Conservation (phyloP, 2,797 vertebrate species). For the Triplophysa yarkandensis region DNA sequence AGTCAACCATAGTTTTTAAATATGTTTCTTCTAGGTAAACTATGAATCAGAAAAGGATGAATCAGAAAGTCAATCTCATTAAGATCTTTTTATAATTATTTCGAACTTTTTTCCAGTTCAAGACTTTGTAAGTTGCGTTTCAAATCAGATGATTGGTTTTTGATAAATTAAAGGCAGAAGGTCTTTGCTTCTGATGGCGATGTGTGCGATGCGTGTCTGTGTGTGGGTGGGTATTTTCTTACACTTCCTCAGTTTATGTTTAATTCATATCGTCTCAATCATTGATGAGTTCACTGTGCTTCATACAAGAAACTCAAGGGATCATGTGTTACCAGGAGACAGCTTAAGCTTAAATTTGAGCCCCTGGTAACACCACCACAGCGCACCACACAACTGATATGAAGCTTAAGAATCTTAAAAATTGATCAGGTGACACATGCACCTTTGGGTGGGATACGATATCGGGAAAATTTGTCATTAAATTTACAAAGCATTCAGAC, state of each 20-base stretch:
- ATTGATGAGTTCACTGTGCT: slow-evolving; percentile 66
- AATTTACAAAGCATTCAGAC: too few species aligned
- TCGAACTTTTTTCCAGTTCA: too few species aligned
- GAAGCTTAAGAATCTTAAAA: slow-evolving; percentile 14
- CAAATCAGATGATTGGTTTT: too few species aligned
- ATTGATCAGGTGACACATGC: too few species aligned
- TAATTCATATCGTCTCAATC: slow-evolving; percentile 74
- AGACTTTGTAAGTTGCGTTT: too few species aligned
- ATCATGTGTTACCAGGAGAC: slow-evolving; percentile 59
- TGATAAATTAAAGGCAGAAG: neutral
- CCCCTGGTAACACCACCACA: slow-evolving; percentile 7
- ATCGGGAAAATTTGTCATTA: too few species aligned
- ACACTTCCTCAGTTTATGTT: slow-evolving; percentile 65
- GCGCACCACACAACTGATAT: slow-evolving; percentile 9
- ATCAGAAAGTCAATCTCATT: too few species aligned
- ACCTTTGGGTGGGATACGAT: too few species aligned
- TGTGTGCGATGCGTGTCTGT: neutral
- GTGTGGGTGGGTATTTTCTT: slow-evolving; percentile 55
- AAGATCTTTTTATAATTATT: too few species aligned
- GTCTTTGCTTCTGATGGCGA: neutral
- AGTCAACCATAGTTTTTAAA: neutral
- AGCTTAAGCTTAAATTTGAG: slow-evolving; percentile 49
- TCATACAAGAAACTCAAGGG: slow-evolving; percentile 55
- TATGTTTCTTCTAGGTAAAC: too few species aligned
- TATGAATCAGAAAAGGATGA: too few species aligned